phyloP scores from a whole-genome alignment of 2,888 invertebrate species.

The Helleia helle region DNA sequence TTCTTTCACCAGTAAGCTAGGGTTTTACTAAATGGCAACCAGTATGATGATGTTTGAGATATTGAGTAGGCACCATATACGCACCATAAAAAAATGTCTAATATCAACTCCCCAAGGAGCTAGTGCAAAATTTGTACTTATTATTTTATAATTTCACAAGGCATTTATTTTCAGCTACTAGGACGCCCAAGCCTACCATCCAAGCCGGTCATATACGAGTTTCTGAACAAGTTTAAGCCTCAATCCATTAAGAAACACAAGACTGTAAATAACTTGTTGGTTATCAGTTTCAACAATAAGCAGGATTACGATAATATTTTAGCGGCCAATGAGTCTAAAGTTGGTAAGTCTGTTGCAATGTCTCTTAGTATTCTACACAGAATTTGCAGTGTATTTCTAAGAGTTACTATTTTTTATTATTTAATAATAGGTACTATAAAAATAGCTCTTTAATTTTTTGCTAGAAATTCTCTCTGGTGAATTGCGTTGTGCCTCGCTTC shows the following conservation, averaged over 20 bases:
- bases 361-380: too few species aligned
- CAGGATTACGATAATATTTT: conserved; percentile 36
- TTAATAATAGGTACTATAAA: background rate
- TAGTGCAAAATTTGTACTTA: too few species aligned
- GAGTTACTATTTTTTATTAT: background rate
- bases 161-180: conserved; percentile 27
- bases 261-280: conserved; percentile 40
- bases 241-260: conserved; percentile 51
- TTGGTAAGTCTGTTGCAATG: conserved; percentile 38
- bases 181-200: conserved; percentile 45
- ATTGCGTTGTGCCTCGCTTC: too few species aligned
- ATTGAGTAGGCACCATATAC: too few species aligned
- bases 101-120: too few species aligned
- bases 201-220: conserved; percentile 40
- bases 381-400: too few species aligned
- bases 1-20: too few species aligned
- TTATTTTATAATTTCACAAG: background rate
- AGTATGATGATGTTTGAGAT: too few species aligned
- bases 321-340: conserved; percentile 31
- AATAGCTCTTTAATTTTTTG: too few species aligned
- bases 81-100: too few species aligned
- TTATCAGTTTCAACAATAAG: conserved; percentile 41
- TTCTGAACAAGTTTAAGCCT: conserved; percentile 40
- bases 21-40: too few species aligned
- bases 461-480: too few species aligned